Evolutionary conservation across 1,140 invertebrate species (phyloP), one percentile per base, ranked within the genome.

Genomic region (Drosophila grimshawi): DNA sequence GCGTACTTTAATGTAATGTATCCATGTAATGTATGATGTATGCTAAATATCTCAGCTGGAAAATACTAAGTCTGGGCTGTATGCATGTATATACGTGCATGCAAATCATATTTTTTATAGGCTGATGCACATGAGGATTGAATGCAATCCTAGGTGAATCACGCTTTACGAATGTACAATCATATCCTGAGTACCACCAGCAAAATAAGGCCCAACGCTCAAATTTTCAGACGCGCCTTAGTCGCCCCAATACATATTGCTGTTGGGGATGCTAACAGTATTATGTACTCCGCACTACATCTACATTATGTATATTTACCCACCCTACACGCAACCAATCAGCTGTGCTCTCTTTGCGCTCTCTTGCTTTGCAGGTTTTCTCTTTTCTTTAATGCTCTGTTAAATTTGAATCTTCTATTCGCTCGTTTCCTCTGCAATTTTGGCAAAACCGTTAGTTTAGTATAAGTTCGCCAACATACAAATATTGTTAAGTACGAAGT

Each of bases 251-350:
- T 83, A 90, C 86, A 90, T 90, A 88, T 90, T 65, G 86, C 86
- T 90, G 66, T 83, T 90, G 86, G 86, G 86, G 86, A 88, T 88
- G 85, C 85, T 85, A 65, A 80, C 69, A 86, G 85, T 78, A 59
- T 76, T 85, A 55, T 75, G 49, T 69, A 78, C 80, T 67, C 55
- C 41, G 74, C 57, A 30, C 53, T 46, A 51, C 65, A 33, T 56
- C n/a, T 80, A 76, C 62, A 55, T 59, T 86, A 70, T 86, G 69
- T 85, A 86, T 39, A 76, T 69, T 62, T 51, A 79, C 82, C 86
- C 82, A 86, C 83, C 83, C 83, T 77, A 59, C 52, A 29, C 33
- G 61, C 48, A 51, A 59, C 61, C 69, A 64, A 72, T 67, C 74
- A 61, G 56, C 69, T 77, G 62, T 55, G 49, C 69, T 77, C 74